Evolutionary conservation across 2,888 invertebrate species (phyloP), one percentile per base, ranked within the genome.

Genomic region (Pseudococcus longispinus): DNA sequence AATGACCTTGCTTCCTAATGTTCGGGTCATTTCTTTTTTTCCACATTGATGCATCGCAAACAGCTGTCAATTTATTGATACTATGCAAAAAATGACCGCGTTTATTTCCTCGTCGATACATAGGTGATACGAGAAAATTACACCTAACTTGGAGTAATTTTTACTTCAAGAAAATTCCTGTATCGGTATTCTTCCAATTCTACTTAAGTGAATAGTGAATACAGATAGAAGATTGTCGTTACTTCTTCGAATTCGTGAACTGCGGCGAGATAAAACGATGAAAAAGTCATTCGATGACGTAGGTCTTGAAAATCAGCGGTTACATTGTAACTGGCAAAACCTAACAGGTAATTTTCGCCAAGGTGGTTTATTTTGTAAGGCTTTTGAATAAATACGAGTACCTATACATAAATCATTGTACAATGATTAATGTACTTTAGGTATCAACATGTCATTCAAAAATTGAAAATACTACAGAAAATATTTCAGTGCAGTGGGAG

Each of bases 1-100:
- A 85, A 85, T 86, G 86, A 86, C 86, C 86, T 86, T 86, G 86
- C 86, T 86, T 86, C 77, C 46, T 20, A 32, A 80, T 86, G 86
- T 44, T 86, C 86, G 86, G 86, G 86, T 86, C 86, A 86, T 86
- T 86, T 23, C 23, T 86, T 51, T 80, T 46, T 80, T 80, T 80
- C 20, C 2, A 42, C 1, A 20, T 29, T 77, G 32, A 26, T 83
- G 51, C 18, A 55, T 83, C 18, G 60, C 26, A 80, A 80, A 80
- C 20, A 80, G 13, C 20, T 80, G 77, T 80, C 77, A 80, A 42
- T 42, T 80, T 80, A 42, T 42, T 37, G 77, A 80, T 80, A 18
- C 20, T 80, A 13, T 6, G 42, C 20, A 42, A 42, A 42, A 60
- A 42, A 80, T 80, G 8, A 70, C 70, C 70, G 29, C 15, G 29